Evolutionary conservation across 2,113 vertebrate species (phyloP).

Genomic region (Elephas maximus): DNA sequence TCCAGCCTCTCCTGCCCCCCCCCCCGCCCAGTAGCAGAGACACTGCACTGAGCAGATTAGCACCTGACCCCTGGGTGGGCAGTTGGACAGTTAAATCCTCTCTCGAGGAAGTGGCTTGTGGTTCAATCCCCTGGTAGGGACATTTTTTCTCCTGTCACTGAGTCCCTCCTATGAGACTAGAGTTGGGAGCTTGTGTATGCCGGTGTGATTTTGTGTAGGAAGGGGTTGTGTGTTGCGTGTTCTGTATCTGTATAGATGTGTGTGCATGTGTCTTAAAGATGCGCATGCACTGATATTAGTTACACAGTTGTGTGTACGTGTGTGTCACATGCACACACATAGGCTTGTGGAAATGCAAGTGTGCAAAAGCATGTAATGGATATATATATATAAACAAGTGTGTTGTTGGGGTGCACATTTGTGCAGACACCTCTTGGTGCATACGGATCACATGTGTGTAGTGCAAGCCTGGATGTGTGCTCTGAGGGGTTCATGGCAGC

Average conservation of each 20-base stretch:
- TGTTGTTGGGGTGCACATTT: background rate
- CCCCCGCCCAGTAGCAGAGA: background rate
- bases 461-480: background rate
- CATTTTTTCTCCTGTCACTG: background rate
- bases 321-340: rapidly evolving
- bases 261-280: background rate
- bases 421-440: background rate
- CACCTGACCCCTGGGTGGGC: background rate
- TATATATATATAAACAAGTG: background rate
- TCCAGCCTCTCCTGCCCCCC: background rate
- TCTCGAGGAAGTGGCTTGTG: background rate
- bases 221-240: background rate
- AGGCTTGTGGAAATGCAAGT: background rate
- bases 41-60: background rate
- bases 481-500: background rate
- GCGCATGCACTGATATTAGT: too few relatives aligned
- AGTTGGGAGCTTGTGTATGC: background rate
- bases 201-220: background rate
- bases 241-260: background rate
- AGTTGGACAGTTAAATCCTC: background rate
- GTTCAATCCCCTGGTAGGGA: background rate
- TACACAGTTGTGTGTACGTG: background rate
- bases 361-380: background rate
- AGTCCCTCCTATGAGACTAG: background rate
- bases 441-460: rapidly evolving